A percentile compares a stretch with the other conserved stretches of the same genome.
Evolutionary conservation across 2,888 invertebrate species (phyloP).

Genomic region (Bombylius major): DNA sequence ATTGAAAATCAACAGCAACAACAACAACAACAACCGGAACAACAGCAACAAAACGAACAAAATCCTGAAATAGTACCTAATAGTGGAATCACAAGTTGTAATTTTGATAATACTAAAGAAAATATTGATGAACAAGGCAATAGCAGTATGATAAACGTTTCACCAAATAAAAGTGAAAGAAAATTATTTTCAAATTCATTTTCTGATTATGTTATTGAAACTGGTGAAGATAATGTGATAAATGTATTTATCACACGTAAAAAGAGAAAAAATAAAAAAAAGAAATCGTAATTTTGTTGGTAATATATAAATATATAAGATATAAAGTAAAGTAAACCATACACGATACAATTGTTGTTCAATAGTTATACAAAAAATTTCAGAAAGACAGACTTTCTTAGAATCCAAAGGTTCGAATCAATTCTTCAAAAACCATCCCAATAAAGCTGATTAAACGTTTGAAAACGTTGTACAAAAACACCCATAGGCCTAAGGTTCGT

Average conservation of each 20-base stretch:
- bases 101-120: not conserved
- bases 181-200: not conserved
- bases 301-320: too few species aligned
- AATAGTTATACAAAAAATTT: too few species aligned
- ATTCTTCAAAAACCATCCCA: too few species aligned
- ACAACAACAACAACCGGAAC: not conserved
- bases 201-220: slow-evolving; percentile 7
- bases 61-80: too few species aligned
- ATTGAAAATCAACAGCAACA: not conserved
- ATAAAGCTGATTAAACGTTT: too few species aligned
- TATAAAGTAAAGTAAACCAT: too few species aligned
- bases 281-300: not conserved
- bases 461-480: too few species aligned
- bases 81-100: not conserved
- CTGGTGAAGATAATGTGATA: slow-evolving; percentile 3
- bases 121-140: not conserved
- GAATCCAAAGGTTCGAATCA: too few species aligned
- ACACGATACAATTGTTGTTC: too few species aligned
- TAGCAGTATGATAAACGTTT: not conserved
- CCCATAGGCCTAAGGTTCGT: too few species aligned
- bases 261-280: slow-evolving; percentile 5
- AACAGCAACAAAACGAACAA: not conserved
- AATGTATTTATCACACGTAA: slow-evolving; percentile 11
- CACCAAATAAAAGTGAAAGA: not conserved
- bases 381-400: too few species aligned